Evolutionary conservation across 2,797 vertebrate species (phyloP), one percentile per base, ranked within the genome.

Genomic region (Cygnus olor): DNA sequence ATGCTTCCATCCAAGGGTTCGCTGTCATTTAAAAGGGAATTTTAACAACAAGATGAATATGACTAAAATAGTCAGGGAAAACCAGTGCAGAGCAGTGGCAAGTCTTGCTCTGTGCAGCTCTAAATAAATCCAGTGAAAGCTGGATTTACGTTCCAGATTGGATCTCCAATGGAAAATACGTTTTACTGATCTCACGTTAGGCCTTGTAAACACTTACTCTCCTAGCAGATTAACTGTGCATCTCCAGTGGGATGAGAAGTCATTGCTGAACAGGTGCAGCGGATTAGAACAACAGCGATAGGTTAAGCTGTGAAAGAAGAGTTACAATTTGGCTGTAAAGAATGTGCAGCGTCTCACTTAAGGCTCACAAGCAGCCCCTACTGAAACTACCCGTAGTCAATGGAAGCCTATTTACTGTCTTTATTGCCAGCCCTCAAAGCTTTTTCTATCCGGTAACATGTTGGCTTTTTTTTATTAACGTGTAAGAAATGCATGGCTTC

Each of bases 91-190:
- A 49, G 82, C 81, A 44, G 4, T 72, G 71, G 66, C 78, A 74
- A 69, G 65, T 28, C 58, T 61, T 89, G 72, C 60, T 91, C 81
- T 81, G 1, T 68, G 28, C 53, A 88, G 65, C 80, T 86, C 63
- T 88, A 90, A 95, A 84, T 90, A 87, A 93, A 93, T 70, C 25
- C 44, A 53, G 27, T 11, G 68, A 66, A 80, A 90, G 24, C 72
- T 73, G 63, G 36, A 69, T 96, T 90, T 92, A 4, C 66, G 71
- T 93, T 87, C 70, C 70, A 32, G 57, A 79, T 89, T 10, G 7
- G 32, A 47, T 94, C 86, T 92, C 66, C 54, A 53, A 44, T 34
- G 40, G 65, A 44, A 91, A 64, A 74, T 77, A 36, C 4, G 14
- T 80, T 83, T 78, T 54, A 27, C 34, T 89, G 80, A 57, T 88